Conservation (phyloP, 2,797 vertebrate species). For the Serranus cabrilla region DNA sequence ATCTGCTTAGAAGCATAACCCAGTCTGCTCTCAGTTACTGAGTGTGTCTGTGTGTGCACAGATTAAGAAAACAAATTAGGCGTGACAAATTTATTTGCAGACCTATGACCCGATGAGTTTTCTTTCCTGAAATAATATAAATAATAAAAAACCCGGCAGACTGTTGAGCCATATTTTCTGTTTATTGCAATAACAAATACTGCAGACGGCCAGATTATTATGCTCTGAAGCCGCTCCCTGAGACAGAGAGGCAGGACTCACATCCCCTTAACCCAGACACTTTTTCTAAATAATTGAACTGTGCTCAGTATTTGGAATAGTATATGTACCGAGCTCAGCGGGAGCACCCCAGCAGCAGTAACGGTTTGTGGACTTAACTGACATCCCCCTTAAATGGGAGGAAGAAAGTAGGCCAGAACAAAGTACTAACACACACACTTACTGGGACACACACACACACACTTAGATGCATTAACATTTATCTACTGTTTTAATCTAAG, state of each 20-base stretch:
- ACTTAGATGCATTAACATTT: constrained; percentile 26
- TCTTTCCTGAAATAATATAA: constrained; percentile 12
- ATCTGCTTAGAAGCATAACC: constrained; percentile 1
- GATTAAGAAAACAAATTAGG: constrained; percentile 21
- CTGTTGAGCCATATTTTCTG: background rate
- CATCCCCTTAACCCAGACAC: constrained; percentile 65
- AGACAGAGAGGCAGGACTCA: constrained; percentile 18
- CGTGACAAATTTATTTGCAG: constrained; percentile 5
- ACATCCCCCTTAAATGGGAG: constrained; percentile 44
- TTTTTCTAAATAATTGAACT: constrained; percentile 76
- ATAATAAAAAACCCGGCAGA: constrained; percentile 26
- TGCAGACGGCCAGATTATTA: constrained; percentile 33
- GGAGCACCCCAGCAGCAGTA: constrained; percentile 33
- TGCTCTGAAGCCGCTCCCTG: constrained; percentile 19
- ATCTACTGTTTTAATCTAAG: background rate
- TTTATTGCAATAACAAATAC: constrained; percentile 22
- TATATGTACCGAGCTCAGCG: constrained; percentile 54
- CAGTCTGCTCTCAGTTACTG: constrained; percentile 5
- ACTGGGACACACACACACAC: background rate
- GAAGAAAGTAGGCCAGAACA: constrained; percentile 62
- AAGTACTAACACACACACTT: constrained; percentile 15
- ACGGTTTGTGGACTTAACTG: constrained; percentile 35
- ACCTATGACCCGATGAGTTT: constrained; percentile 15
- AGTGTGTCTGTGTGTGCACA: constrained; percentile 6
- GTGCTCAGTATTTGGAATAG: constrained; percentile 67